Evolutionary conservation across 2,797 vertebrate genomes (phyloP), one percentile per base, ranked within the genome.

Genomic region (Eulemur albifrons): DNA sequence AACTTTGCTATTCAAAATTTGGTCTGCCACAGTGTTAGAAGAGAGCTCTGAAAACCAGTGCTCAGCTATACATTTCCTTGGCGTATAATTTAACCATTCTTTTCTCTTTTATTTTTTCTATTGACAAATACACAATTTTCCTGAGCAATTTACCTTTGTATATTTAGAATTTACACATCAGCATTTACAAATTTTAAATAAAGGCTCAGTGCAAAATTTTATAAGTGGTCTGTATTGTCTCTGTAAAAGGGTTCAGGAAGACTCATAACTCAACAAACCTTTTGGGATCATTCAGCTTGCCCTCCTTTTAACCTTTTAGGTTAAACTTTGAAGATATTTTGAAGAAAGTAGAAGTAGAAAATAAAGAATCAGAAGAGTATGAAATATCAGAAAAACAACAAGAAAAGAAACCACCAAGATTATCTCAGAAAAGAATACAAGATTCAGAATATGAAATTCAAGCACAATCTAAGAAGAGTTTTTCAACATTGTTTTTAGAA

Each of bases 401-500:
- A 91, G 35, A 79, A 93, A 94, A 12, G 32, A 95, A 57, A 90
- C 52, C 35, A 27, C 40, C 84, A 72, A 45, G 65, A 89, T 69
- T n/a, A n/a, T 65, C 61, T 40, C 8, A 77, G 76, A 79, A 87
- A 88, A 81, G 70, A 97, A 30, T 65, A 79, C 77, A 95, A 84
- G 0, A 0, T 57, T 96, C 93, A 57, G 88, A 89, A 81, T 43
- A 25, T 97, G 91, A 97, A 96, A 72, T 79, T 95, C 89, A 82
- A 27, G 7, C 8, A 75, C 96, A n/a, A 86, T 7, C 75, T 80
- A 97, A 97, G 54, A 48, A 95, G 61, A 86, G 67, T 75, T 96
- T 98, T 96, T 97, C 97, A 88, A 85, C 97, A 0, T 59, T 93
- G 12, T 5, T 97, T 85, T 97, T 98, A 92, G 95, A 97, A 97